A percentile compares a stretch with the other conserved stretches of the same genome.
These are phyloP conservation scores for Sesia bembeciformis DNA, from an alignment of 2,888 invertebrate genomes.

Conservation along the genomic window DNA sequence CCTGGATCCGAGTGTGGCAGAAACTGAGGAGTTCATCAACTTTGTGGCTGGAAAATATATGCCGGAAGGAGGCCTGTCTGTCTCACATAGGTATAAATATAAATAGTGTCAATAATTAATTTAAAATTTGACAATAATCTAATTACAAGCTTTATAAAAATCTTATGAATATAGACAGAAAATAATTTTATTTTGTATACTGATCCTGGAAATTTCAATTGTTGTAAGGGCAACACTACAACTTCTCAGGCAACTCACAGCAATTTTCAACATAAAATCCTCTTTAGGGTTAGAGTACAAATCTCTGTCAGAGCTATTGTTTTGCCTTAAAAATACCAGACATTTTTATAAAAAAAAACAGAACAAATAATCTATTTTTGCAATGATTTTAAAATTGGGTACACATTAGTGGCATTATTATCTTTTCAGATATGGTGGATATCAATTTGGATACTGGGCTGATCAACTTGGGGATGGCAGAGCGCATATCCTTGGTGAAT, in stretches of 20 bases:
- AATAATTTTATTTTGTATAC: too few species aligned
- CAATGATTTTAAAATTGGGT: background rate
- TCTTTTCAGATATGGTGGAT: constrained; percentile 75
- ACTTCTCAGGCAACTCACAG: too few species aligned
- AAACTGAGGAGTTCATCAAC: constrained; percentile 67
- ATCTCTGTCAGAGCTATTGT: background rate
- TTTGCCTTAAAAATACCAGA: background rate
- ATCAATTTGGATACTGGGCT: constrained; percentile 80
- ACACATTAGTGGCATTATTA: too few species aligned
- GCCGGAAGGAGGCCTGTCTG: constrained; percentile 69
- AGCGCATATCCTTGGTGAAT: constrained; percentile 69
- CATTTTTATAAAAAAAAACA: background rate
- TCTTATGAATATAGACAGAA: too few species aligned
- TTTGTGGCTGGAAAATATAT: constrained; percentile 75
- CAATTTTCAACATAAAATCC: too few species aligned
- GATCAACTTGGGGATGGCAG: constrained; percentile 80
- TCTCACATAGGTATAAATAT: constrained; percentile 56
- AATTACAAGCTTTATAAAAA: too few species aligned
- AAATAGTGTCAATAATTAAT: too few species aligned
- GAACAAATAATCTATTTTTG: background rate
- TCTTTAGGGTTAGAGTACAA: too few species aligned
- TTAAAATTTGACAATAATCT: too few species aligned
- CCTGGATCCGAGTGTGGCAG: constrained; percentile 55
- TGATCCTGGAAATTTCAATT: too few species aligned
- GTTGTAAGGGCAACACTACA: too few species aligned